These are phyloP conservation scores for Zaprionus camerounensis DNA, from an alignment of 1,140 invertebrate species.

Conservation along the genomic window DNA sequence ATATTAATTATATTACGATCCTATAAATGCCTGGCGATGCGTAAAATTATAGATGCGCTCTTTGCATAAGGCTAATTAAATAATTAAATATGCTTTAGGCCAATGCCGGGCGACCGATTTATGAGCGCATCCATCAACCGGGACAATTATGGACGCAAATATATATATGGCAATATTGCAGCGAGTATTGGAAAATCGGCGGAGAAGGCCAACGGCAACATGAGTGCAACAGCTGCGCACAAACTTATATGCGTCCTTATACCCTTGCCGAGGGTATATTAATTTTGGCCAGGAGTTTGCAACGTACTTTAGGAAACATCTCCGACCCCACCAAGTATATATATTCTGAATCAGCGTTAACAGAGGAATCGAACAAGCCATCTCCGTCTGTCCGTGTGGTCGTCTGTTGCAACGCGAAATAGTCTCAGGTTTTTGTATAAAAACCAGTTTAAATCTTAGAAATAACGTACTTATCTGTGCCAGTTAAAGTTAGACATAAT, in stretches of 20 bases:
- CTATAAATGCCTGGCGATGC: conserved; percentile 77
- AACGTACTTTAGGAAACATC: no score
- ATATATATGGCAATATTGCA: conserved; percentile 21
- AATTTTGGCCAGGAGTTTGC: no score
- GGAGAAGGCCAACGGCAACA: conserved; percentile 51
- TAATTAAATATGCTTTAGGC: conserved; percentile 82
- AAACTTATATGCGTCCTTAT: conserved; percentile 34
- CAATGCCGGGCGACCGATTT: conserved; percentile 62
- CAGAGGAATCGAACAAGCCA: no score
- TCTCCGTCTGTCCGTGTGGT: no score
- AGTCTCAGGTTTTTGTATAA: no score
- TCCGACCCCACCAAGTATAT: no score
- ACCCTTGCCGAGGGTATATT: no score
- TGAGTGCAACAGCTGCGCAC: conserved; percentile 53
- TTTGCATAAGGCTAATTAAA: conserved; percentile 81
- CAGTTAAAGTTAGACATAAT: no score
- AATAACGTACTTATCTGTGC: no score
- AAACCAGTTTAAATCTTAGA: no score
- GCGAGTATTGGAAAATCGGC: conserved; percentile 3
- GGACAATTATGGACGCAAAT: conserved; percentile 63
- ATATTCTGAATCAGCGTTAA: no score
- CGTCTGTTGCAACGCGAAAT: no score
- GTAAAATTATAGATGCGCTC: conserved; percentile 78
- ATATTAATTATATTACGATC: conserved; percentile 74
- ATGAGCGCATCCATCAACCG: conserved; percentile 67